A percentile compares a stretch with the other conserved stretches of the same genome.
phyloP scores from a whole-genome alignment of 2,888 invertebrate genomes.

The Lagria hirta region DNA sequence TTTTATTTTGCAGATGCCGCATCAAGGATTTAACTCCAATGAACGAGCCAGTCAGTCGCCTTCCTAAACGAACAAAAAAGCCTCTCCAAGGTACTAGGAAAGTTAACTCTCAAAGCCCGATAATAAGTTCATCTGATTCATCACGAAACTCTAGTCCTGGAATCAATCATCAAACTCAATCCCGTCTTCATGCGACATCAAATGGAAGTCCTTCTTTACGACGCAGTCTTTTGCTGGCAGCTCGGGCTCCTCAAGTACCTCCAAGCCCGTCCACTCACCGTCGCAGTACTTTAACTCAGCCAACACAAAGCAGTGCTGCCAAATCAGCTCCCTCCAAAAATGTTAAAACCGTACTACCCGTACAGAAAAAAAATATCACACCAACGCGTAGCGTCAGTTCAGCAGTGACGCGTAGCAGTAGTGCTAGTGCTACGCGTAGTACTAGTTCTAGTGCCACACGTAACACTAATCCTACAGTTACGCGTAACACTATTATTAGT shows the following conservation, averaged over 20 bases:
- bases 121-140: conserved; percentile 57
- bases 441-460: no score
- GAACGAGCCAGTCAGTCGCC: conserved; percentile 48
- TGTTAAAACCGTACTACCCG: conserved; percentile 27
- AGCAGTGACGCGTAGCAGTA: no score
- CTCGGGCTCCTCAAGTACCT: conserved; percentile 56
- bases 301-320: conserved; percentile 63
- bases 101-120: conserved; percentile 52
- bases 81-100: conserved; percentile 40
- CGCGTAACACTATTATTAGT: no score
- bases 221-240: conserved; percentile 57
- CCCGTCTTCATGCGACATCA: conserved; percentile 34
- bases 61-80: conserved; percentile 44
- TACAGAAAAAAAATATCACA: background rate
- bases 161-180: conserved; percentile 39
- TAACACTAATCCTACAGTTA: no score
- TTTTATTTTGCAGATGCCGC: conserved; percentile 55
- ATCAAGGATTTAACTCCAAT: conserved; percentile 63
- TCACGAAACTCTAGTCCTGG: conserved; percentile 71
- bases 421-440: no score
- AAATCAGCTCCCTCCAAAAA: conserved; percentile 54
- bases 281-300: conserved; percentile 57
- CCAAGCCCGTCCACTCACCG: conserved; percentile 57
- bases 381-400: conserved; percentile 13
- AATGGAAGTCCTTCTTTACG: conserved; percentile 54